Evolutionary conservation across 2,888 invertebrate genomes (phyloP).

Genomic region (Schrankia costaestrigalis): DNA sequence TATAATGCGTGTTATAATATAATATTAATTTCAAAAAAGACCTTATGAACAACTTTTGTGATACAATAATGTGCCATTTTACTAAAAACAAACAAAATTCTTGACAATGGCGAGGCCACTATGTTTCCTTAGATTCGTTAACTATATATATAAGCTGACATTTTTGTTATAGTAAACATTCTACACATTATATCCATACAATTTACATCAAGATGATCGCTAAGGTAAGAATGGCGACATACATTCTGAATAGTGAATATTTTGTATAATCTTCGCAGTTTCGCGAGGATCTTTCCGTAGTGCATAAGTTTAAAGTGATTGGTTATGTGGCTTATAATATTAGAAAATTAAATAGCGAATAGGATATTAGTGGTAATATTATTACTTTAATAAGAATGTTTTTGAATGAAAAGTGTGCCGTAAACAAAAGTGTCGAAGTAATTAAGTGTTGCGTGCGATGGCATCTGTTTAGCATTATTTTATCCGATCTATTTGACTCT

Average conservation of each 20-base stretch:
- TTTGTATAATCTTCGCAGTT: conserved; percentile 3
- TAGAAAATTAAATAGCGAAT: too few relatives aligned
- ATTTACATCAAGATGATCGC: conserved; percentile 51
- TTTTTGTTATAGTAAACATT: conserved; percentile 47
- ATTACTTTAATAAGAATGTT: too few relatives aligned
- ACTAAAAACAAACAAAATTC: conserved; percentile 43
- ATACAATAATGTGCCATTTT: conserved; percentile 43
- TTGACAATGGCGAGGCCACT: conserved; percentile 54
- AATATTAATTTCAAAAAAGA: conserved; percentile 38
- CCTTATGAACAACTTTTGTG: conserved; percentile 37
- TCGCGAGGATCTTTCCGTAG: background rate
- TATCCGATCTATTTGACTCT: too few relatives aligned
- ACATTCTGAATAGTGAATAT: background rate
- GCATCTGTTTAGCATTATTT: too few relatives aligned
- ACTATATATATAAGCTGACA: conserved; percentile 58
- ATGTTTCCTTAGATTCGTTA: conserved; percentile 49
- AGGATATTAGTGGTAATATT: too few relatives aligned
- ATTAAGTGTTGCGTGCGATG: too few relatives aligned
- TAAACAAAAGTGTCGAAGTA: too few relatives aligned
- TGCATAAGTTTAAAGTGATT: conserved; percentile 2
- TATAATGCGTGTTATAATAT: too few relatives aligned
- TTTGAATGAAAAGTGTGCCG: too few relatives aligned
- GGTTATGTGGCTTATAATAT: conserved; percentile 3
- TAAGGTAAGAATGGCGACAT: conserved; percentile 45
- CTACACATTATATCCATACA: conserved; percentile 39